Evolutionary conservation across 1,140 invertebrate species (phyloP).

Genomic region (Adelges cooleyi): DNA sequence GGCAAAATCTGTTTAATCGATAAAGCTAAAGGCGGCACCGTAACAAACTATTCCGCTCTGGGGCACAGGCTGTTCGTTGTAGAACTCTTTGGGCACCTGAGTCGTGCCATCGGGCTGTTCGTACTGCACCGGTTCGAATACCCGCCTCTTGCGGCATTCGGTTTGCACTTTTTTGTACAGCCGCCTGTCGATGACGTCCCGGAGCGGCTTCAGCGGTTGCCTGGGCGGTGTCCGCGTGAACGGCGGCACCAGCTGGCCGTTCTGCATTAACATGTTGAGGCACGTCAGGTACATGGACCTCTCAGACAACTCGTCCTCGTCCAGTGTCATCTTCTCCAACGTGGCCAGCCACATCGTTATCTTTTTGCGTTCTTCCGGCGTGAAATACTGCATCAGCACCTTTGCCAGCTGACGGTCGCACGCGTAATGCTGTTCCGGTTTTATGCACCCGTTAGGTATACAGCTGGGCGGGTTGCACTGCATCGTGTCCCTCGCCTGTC

Average conservation of each 20-base stretch:
- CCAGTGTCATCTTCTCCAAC: not conserved
- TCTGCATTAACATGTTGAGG: not conserved
- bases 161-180: not conserved
- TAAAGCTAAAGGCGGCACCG: too few relatives aligned
- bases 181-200: slow-evolving; percentile 7
- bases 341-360: not conserved
- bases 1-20: too few relatives aligned
- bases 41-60: not conserved
- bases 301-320: slow-evolving; percentile 4
- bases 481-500: not conserved
- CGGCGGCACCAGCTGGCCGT: not conserved
- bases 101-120: not conserved
- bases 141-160: not conserved
- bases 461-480: not conserved
- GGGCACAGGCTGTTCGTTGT: not conserved
- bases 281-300: not conserved
- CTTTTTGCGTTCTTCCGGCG: not conserved
- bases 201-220: not conserved
- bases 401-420: not conserved
- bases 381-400: not conserved
- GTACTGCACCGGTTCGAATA: not conserved
- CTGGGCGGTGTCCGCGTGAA: not conserved
- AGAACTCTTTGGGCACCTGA: not conserved
- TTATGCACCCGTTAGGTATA: not conserved
- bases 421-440: not conserved